phyloP scores from a whole-genome alignment of 2,113 vertebrate species.

The Urocitellus parryii region DNA sequence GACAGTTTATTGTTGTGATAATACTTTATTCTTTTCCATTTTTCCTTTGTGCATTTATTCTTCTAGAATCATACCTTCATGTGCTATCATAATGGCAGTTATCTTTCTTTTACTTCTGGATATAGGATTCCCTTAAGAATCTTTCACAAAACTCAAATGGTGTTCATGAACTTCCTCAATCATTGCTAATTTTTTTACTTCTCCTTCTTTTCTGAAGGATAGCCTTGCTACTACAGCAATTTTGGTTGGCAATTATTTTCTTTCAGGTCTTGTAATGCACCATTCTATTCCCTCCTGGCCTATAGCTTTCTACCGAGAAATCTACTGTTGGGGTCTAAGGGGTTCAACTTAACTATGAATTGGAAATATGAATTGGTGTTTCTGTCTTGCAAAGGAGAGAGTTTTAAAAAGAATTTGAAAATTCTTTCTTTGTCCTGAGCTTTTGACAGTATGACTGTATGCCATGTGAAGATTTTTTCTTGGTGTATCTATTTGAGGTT shows the following conservation, averaged over 20 bases:
- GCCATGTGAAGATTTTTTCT: neutral
- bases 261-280: neutral
- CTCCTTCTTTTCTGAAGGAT: neutral
- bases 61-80: neutral
- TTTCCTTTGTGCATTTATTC: neutral
- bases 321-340: neutral
- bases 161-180: too few species aligned
- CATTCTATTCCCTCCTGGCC: neutral
- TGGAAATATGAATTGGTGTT: neutral
- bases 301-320: too few species aligned
- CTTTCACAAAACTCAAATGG: neutral
- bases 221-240: neutral
- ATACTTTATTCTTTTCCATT: neutral
- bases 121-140: neutral
- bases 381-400: too few species aligned
- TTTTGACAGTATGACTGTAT: neutral
- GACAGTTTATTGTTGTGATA: neutral
- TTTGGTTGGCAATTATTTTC: neutral
- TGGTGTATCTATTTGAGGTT: neutral
- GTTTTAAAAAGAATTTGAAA: neutral
- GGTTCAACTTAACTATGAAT: neutral
- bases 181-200: neutral
- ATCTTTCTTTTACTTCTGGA: neutral
- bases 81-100: neutral
- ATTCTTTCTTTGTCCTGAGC: neutral